Conservation (phyloP, 2,797 vertebrate genomes). For the Heliangelus exortis region DNA sequence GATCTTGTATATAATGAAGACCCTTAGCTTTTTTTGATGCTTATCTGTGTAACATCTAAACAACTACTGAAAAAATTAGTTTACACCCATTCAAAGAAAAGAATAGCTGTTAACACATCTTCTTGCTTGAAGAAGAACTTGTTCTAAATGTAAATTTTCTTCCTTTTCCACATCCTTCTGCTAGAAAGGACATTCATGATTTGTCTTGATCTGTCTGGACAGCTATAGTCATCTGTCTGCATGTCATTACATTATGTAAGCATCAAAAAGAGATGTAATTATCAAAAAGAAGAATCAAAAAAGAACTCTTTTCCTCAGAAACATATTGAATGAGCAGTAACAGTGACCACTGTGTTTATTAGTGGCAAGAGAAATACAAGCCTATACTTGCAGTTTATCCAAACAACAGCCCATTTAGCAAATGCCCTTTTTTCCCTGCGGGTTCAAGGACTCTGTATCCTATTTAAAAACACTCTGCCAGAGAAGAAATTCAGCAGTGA, state of each 20-base stretch:
- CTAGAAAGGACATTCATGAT: not conserved
- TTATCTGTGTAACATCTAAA: not conserved
- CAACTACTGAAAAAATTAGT: not conserved
- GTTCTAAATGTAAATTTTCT: not conserved
- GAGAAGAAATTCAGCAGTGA: constrained; percentile 19
- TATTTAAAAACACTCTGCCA: not conserved
- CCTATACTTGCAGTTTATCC: not conserved
- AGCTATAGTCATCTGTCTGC: not conserved
- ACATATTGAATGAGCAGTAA: not conserved
- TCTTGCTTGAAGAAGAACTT: not conserved
- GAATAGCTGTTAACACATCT: not conserved
- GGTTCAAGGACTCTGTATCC: not conserved
- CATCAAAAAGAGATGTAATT: not conserved
- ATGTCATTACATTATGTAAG: not conserved
- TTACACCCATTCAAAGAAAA: not conserved
- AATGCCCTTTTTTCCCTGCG: not conserved
- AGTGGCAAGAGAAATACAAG: not conserved
- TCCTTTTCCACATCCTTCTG: not conserved
- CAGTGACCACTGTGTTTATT: not conserved
- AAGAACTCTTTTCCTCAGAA: not conserved
- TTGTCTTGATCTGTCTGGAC: not conserved
- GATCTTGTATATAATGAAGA: not conserved
- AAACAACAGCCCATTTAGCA: not conserved
- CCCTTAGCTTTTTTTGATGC: not conserved
- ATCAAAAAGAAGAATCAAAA: not conserved